Evolutionary conservation across 2,113 vertebrate species (phyloP), one percentile per base, ranked within the genome.

Genomic region (Notiomystis cincta): DNA sequence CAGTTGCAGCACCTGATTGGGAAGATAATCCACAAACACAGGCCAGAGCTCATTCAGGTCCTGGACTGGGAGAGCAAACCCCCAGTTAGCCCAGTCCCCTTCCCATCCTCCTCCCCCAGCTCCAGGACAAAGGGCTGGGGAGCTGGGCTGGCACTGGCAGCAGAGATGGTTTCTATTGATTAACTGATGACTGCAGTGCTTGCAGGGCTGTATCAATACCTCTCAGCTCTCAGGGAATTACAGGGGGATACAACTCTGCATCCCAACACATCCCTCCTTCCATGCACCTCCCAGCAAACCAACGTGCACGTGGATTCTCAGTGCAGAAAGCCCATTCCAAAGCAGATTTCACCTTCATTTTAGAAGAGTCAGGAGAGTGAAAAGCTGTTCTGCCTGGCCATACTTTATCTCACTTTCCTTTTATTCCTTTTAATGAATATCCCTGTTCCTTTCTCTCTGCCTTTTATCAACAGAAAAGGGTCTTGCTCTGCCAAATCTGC

Each of bases 401-500:
- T 80, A 44, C 66, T 87, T 95, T 82, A 80, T 90, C 69, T 87
- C 64, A 13, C 87, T 85, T 94, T n/a, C 83, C 73, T 91, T 89
- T 95, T 89, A 93, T 92, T 90, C 87, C 53, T 76, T 95, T 89
- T 94, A 93, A 93, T 89, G 88, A 89, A 60, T 87, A 83, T 61
- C 90, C 65, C 72, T 82, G 78, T 50, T 91, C 95, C 50, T 88
- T 92, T 60, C 38, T 78, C 94, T 65, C 47, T 53, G 69, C 75
- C 89, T 93, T 92, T 95, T 83, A 93, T 95, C 95, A 95, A 88
- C 88, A 84, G 71, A 87, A 86, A 82, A 95, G 73, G 89, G 90
- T 65, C 69, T 90, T 76, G 64, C 91, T 95, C 86, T 95, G 95
- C 96, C 97, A 97, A 93, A 96, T 78, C 94, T 94, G 91, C 80